A percentile compares a stretch with the other conserved stretches of the same genome.
Conservation (phyloP, 2,888 invertebrate genomes). For the Athalia circularis region DNA sequence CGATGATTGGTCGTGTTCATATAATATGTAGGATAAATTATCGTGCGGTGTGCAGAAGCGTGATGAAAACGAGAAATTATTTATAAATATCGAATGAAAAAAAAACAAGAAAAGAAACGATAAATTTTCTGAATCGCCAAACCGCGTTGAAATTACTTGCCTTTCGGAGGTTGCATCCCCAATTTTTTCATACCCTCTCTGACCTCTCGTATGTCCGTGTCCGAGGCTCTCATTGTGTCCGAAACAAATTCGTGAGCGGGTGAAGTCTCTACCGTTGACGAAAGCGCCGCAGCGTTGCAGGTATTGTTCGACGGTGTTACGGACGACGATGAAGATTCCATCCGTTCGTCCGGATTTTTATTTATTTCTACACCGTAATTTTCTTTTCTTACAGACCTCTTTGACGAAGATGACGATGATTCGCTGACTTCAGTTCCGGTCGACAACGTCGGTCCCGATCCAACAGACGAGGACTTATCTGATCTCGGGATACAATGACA, state of each 20-base stretch:
- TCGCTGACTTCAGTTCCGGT: too few relatives aligned
- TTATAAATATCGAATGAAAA: background rate
- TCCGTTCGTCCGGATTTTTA: background rate
- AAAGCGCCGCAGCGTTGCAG: background rate
- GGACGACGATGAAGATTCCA: background rate
- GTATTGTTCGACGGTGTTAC: background rate
- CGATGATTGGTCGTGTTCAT: too few relatives aligned
- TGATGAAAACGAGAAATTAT: too few relatives aligned
- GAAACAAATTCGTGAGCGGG: conserved; percentile 85
- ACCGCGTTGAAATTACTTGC: conserved; percentile 72
- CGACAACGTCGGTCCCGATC: too few relatives aligned
- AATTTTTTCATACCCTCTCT: conserved; percentile 86
- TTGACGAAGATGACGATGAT: too few relatives aligned
- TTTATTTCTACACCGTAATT: too few relatives aligned
- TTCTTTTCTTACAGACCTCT: too few relatives aligned
- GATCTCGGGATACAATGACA: too few relatives aligned
- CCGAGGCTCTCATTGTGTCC: conserved; percentile 82
- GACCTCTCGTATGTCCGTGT: conserved; percentile 83
- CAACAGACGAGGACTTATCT: too few relatives aligned
- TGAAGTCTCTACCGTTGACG: conserved; percentile 54
- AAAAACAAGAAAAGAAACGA: background rate
- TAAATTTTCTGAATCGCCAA: background rate
- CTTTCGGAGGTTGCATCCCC: conserved; percentile 78
- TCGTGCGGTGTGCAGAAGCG: too few relatives aligned
- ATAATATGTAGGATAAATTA: too few relatives aligned